Percentiles rank a stretch among this genome's conserved stretches.
Evolutionary conservation across 2,797 vertebrate species (phyloP).

Genomic region (Bryconaethiops microstoma): DNA sequence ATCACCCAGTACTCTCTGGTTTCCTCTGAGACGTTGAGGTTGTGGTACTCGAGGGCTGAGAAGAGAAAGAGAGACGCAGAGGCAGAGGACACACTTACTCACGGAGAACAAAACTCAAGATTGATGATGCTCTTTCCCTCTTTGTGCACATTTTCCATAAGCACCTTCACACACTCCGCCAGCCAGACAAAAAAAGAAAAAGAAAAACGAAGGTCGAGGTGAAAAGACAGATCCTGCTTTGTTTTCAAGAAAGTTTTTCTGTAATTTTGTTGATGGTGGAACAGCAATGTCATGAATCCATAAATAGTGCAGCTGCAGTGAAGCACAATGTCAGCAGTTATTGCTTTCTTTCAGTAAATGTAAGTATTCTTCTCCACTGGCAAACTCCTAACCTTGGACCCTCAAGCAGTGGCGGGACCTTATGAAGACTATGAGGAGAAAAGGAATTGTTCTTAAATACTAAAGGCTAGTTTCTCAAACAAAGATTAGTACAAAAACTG

Average conservation of each 20-base stretch:
- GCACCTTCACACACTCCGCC: not conserved
- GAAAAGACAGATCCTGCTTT: not conserved
- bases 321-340: slow-evolving; percentile 5
- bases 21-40: slow-evolving; percentile 90
- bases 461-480: not conserved
- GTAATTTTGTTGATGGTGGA: not conserved
- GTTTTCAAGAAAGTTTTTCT: not conserved
- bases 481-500: too few species aligned
- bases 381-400: not conserved
- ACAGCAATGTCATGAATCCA: slow-evolving; percentile 1
- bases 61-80: slow-evolving; percentile 42
- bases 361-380: not conserved
- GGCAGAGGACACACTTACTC: slow-evolving; percentile 3
- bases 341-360: not conserved
- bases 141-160: slow-evolving; percentile 12
- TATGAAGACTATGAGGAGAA: not conserved
- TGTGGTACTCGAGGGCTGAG: slow-evolving; percentile 93
- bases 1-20: slow-evolving; percentile 95
- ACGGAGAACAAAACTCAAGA: not conserved
- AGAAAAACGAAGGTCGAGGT: not conserved
- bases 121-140: slow-evolving; percentile 11
- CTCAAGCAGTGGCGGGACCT: not conserved
- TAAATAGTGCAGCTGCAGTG: not conserved
- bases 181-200: not conserved
- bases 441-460: not conserved